A percentile compares a stretch with the other conserved stretches of the same genome.
These are phyloP conservation scores for Agrochola litura DNA, from an alignment of 2,888 invertebrate species.

Conservation along the genomic window DNA sequence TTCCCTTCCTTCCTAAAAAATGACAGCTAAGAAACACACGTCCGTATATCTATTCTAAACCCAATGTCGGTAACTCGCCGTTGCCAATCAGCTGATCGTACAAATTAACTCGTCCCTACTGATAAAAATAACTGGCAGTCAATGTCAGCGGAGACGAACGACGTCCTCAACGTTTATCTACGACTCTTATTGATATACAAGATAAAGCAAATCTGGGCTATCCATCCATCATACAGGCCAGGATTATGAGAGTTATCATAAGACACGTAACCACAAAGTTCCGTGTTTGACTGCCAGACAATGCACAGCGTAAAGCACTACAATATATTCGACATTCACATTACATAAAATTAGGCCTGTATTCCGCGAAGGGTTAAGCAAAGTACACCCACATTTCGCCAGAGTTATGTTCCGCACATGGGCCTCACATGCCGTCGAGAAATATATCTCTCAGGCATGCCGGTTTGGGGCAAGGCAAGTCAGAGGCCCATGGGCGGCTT, in stretches of 20 bases:
- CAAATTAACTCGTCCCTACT: constrained; percentile 20
- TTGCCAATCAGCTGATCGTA: constrained; percentile 42
- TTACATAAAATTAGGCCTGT: too few relatives aligned
- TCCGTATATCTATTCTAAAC: not conserved
- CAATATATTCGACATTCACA: too few relatives aligned
- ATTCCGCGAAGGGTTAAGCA: too few relatives aligned
- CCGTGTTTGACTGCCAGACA: not conserved
- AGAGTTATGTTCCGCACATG: too few relatives aligned
- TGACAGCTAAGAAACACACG: not conserved
- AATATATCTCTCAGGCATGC: too few relatives aligned
- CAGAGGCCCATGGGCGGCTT: too few relatives aligned
- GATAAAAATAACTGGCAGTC: constrained; percentile 46
- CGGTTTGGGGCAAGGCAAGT: too few relatives aligned
- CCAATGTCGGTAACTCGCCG: constrained; percentile 6
- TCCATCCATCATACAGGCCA: constrained; percentile 35
- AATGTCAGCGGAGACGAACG: constrained; percentile 25
- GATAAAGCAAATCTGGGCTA: constrained; percentile 25
- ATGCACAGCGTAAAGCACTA: too few relatives aligned
- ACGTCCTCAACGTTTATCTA: constrained; percentile 27
- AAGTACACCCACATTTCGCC: too few relatives aligned
- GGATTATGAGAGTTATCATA: constrained; percentile 18
- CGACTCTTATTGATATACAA: not conserved
- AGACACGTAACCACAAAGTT: too few relatives aligned
- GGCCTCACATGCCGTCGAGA: too few relatives aligned
- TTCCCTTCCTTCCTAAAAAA: too few relatives aligned